A percentile compares a stretch with the other conserved stretches of the same genome.
phyloP scores from a whole-genome alignment of 2,113 vertebrate genomes.

The Gymnogyps californianus region DNA sequence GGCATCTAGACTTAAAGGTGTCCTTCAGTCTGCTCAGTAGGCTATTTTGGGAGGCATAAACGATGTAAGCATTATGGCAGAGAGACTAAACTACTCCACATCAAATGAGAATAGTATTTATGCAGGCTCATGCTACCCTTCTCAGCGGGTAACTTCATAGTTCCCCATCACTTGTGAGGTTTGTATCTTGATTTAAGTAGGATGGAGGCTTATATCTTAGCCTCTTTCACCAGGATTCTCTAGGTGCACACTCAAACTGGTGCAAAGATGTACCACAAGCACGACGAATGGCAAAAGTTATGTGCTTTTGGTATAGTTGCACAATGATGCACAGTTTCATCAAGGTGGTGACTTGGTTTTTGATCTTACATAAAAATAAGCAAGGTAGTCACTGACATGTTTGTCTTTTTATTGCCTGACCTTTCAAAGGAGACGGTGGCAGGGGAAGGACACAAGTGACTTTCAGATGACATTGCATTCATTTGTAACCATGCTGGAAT shows the following conservation, averaged over 20 bases:
- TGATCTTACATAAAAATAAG: background rate
- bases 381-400: background rate
- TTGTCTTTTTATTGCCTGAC: background rate
- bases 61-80: background rate
- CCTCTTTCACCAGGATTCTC: background rate
- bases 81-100: background rate
- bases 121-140: background rate
- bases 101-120: background rate
- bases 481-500: background rate
- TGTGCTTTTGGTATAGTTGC: background rate
- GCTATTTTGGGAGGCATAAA: background rate
- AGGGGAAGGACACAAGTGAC: background rate
- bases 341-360: background rate
- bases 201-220: background rate
- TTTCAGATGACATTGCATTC: background rate
- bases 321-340: background rate
- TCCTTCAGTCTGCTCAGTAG: background rate
- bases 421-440: background rate
- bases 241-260: background rate
- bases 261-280: too few relatives aligned
- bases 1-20: background rate
- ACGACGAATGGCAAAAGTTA: accelerated
- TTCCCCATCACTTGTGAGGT: background rate
- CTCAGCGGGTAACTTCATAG: background rate
- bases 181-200: background rate